A percentile compares a stretch with the other conserved stretches of the same genome.
These are phyloP conservation scores for Podarcis raffonei DNA, from an alignment of 2,113 vertebrate species.

Conservation along the genomic window DNA sequence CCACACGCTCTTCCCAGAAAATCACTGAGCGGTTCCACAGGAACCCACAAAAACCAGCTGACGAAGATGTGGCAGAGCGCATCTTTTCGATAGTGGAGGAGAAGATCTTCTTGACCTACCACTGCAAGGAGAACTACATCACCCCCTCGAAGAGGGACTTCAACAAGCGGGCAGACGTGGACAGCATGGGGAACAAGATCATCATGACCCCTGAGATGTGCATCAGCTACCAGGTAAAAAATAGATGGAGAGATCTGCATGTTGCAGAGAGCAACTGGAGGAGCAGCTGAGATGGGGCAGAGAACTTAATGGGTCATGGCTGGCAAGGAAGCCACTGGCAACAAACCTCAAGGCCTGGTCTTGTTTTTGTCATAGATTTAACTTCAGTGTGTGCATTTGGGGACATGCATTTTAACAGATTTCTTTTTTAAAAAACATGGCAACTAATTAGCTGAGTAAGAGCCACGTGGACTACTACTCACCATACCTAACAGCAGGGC, in stretches of 20 bases:
- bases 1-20: conserved; percentile 68
- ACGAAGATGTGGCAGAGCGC: conserved; percentile 83
- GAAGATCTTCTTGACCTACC: conserved; percentile 82
- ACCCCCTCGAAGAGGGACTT: conserved; percentile 82
- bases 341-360: too few species aligned
- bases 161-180: conserved; percentile 64
- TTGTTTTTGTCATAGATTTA: too few species aligned
- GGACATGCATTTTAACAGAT: too few species aligned
- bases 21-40: conserved; percentile 87
- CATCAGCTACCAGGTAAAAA: conserved; percentile 79
- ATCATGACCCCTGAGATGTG: conserved; percentile 76
- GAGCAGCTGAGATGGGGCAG: background rate
- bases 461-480: too few species aligned
- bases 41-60: conserved; percentile 77
- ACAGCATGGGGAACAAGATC: conserved; percentile 63
- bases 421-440: too few species aligned
- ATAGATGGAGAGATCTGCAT: background rate
- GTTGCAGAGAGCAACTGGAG: background rate
- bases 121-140: conserved; percentile 76
- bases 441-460: too few species aligned
- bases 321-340: too few species aligned
- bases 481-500: too few species aligned
- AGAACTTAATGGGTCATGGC: background rate
- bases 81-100: conserved; percentile 77
- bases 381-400: too few species aligned